phyloP scores from a whole-genome alignment of 2,888 invertebrate species.

The Aspidapion aeneum region DNA sequence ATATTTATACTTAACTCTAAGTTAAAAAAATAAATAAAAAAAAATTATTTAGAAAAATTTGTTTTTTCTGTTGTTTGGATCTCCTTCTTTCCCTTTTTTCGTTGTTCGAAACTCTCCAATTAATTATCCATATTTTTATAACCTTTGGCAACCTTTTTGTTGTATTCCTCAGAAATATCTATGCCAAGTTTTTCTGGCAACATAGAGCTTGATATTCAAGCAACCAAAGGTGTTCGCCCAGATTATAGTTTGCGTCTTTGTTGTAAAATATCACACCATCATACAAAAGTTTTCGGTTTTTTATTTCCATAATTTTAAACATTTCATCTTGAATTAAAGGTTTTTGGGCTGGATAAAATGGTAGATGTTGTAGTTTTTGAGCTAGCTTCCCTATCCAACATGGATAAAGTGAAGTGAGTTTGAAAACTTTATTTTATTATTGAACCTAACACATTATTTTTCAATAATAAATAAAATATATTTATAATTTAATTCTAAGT shows the following conservation, averaged over 20 bases:
- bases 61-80: slow-evolving; percentile 9
- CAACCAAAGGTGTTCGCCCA: slow-evolving; percentile 79
- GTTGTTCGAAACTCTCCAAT: slow-evolving; percentile 48
- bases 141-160: slow-evolving; percentile 47
- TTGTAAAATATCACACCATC: slow-evolving; percentile 94
- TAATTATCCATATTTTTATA: slow-evolving; percentile 53
- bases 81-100: slow-evolving; percentile 22
- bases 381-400: slow-evolving; percentile 72
- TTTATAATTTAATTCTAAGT: no score
- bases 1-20: no score
- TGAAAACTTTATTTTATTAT: no score
- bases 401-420: slow-evolving; percentile 60
- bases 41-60: no score
- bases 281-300: slow-evolving; percentile 51
- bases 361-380: slow-evolving; percentile 52
- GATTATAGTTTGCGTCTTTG: slow-evolving; percentile 67
- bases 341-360: slow-evolving; percentile 49
- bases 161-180: slow-evolving; percentile 48
- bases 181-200: slow-evolving; percentile 68
- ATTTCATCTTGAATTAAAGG: slow-evolving; percentile 50
- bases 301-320: slow-evolving; percentile 41
- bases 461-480: no score
- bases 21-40: no score
- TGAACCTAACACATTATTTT: no score
- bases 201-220: slow-evolving; percentile 92